A percentile compares a stretch with the other conserved stretches of the same genome.
Evolutionary conservation across 2,113 vertebrate species (phyloP).

Genomic region (Paradoxurus hermaphroditus): DNA sequence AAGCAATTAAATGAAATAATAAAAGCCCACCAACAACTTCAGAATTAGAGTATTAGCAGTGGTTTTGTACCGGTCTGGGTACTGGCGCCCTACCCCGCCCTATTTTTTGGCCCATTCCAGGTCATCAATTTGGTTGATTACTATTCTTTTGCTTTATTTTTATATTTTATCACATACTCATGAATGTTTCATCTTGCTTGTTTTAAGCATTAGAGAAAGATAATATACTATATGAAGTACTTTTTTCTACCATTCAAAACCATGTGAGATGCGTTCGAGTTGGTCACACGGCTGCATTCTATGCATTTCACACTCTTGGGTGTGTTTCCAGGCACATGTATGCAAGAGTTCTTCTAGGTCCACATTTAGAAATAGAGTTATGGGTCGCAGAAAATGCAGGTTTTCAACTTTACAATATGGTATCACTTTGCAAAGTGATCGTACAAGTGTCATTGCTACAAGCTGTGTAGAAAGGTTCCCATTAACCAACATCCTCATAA

Average conservation of each 20-base stretch:
- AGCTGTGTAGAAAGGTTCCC: not conserved
- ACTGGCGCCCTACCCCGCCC: not conserved
- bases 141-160: not conserved
- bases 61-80: not conserved
- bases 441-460: not conserved
- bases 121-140: not conserved
- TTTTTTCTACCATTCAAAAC: not conserved
- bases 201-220: not conserved
- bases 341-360: not conserved
- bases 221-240: not conserved
- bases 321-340: not conserved
- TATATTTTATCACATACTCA: not conserved
- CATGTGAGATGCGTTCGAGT: not conserved
- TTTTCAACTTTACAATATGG: not conserved
- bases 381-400: not conserved
- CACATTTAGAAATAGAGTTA: not conserved
- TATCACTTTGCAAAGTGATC: not conserved
- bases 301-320: not conserved
- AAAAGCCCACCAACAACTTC: not conserved
- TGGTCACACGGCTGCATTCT: no score
- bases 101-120: not conserved
- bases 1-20: not conserved
- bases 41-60: not conserved
- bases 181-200: not conserved
- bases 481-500: not conserved